Evolutionary conservation across 1,140 invertebrate genomes (phyloP).

Genomic region (Drosophila guanche): DNA sequence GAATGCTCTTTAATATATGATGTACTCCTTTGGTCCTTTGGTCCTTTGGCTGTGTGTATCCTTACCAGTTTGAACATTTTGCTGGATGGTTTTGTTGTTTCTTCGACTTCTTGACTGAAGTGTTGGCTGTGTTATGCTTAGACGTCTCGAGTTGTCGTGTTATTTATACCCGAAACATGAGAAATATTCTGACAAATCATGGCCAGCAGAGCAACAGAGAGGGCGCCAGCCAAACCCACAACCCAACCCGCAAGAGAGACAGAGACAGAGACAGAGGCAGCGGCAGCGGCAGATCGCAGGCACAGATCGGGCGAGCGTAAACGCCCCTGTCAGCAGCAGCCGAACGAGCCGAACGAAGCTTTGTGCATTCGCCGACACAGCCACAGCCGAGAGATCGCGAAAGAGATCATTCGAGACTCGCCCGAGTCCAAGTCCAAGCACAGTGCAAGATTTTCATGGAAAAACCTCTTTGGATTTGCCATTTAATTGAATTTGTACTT

Average conservation of each 20-base stretch:
- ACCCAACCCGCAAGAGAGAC: too few species aligned
- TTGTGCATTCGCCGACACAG: conserved; percentile 39
- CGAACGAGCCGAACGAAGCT: conserved; percentile 11
- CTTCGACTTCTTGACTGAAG: conserved; percentile 65
- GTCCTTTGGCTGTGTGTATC: background rate
- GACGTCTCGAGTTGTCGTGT: conserved; percentile 37
- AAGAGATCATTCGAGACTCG: conserved; percentile 52
- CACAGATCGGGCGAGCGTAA: too few species aligned
- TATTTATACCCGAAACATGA: conserved; percentile 80
- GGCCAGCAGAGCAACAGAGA: conserved; percentile 30
- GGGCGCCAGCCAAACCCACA: background rate
- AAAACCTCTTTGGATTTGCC: conserved; percentile 26
- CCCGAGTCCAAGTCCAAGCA: background rate
- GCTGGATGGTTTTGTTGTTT: conserved; percentile 29
- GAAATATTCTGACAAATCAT: conserved; percentile 75
- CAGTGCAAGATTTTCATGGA: conserved; percentile 33
- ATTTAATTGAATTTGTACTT: conserved; percentile 48
- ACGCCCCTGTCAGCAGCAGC: conserved; percentile 49
- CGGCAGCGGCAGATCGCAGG: background rate
- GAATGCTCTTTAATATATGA: background rate
- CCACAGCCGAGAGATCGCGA: conserved; percentile 29
- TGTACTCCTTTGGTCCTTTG: conserved; percentile 29
- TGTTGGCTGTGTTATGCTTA: conserved; percentile 74
- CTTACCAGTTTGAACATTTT: conserved; percentile 84
- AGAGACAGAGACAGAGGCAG: background rate